phyloP scores from a whole-genome alignment of 2,797 vertebrate species.

The Enteromius treurensis region DNA sequence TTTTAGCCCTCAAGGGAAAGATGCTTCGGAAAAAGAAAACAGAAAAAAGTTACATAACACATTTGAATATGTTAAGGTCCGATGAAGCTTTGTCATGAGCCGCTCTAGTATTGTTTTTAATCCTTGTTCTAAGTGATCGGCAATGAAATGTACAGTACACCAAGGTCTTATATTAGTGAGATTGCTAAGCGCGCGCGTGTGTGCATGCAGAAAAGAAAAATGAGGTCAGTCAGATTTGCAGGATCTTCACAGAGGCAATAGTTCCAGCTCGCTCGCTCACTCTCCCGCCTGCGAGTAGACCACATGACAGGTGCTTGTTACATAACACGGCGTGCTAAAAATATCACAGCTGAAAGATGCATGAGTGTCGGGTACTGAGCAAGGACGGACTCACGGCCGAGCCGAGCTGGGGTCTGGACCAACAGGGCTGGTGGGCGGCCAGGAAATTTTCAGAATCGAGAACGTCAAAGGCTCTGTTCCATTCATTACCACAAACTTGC shows the following conservation, averaged over 20 bases:
- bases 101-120: conserved; percentile 40
- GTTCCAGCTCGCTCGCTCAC: conserved; percentile 1
- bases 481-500: conserved; percentile 59
- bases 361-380: conserved; percentile 62
- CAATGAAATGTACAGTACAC: conserved; percentile 23
- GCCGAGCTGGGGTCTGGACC: conserved; percentile 45
- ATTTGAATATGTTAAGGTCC: conserved; percentile 48
- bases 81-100: conserved; percentile 46
- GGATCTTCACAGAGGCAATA: conserved; percentile 42
- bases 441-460: conserved; percentile 31
- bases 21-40: background rate
- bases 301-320: conserved; percentile 76
- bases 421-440: conserved; percentile 37
- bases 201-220: conserved; percentile 42
- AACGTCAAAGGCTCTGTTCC: conserved; percentile 60
- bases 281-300: conserved; percentile 61
- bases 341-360: conserved; percentile 72
- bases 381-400: conserved; percentile 23
- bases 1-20: conserved; percentile 37
- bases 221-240: conserved; percentile 54
- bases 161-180: conserved; percentile 23
- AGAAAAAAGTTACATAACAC: conserved; percentile 49
- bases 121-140: background rate
- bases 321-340: conserved; percentile 76
- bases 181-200: conserved; percentile 26